Evolutionary conservation across 2,888 invertebrate genomes (phyloP).

Genomic region (Plusia festucae): DNA sequence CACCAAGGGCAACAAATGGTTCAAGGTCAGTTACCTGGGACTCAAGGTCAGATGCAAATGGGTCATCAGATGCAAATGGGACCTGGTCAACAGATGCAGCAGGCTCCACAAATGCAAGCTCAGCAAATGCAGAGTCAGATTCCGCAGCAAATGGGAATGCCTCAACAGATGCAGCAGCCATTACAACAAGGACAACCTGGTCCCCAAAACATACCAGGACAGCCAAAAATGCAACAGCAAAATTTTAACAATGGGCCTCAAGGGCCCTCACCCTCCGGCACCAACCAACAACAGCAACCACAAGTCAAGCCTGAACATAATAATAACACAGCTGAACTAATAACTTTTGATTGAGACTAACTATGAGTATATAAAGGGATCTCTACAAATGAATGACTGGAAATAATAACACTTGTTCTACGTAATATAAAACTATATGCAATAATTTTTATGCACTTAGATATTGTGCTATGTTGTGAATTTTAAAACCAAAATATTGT

Average conservation of each 20-base stretch:
- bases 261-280: conserved; percentile 58
- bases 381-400: conserved; percentile 72
- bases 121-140: conserved; percentile 50
- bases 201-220: conserved; percentile 59
- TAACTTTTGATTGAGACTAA: conserved; percentile 92
- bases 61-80: conserved; percentile 59
- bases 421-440: conserved; percentile 60
- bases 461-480: conserved; percentile 54
- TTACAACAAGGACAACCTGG: conserved; percentile 60
- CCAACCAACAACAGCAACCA: conserved; percentile 70
- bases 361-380: conserved; percentile 54
- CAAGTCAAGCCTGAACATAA: conserved; percentile 81
- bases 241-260: conserved; percentile 65
- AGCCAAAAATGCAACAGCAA: conserved; percentile 65
- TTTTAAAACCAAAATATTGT: conserved; percentile 63
- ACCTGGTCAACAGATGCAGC: conserved; percentile 50
- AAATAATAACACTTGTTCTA: conserved; percentile 54
- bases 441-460: conserved; percentile 63
- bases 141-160: conserved; percentile 61
- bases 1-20: conserved; percentile 42
- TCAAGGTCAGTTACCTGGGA: conserved; percentile 56
- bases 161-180: conserved; percentile 61
- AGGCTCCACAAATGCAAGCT: conserved; percentile 22
- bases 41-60: conserved; percentile 60
- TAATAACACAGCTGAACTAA: conserved; percentile 93